Percentiles rank a stretch among this genome's conserved stretches.
phyloP scores from a whole-genome alignment of 2,797 vertebrate species.

The Chaenodraco wilsoni region DNA sequence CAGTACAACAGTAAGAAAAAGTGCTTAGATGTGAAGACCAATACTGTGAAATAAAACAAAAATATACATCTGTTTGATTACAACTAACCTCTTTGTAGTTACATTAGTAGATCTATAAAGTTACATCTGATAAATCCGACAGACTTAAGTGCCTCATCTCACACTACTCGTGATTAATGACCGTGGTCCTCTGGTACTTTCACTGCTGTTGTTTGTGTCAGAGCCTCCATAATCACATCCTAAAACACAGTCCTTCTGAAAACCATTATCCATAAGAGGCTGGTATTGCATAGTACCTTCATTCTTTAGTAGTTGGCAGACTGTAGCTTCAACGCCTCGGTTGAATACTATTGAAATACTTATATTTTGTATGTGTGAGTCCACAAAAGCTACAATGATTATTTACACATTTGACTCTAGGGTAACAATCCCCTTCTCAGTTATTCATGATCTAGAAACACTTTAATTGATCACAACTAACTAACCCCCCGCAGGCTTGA shows the following conservation, averaged over 20 bases:
- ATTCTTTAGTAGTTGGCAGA: constrained; percentile 18
- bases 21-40: constrained; percentile 75
- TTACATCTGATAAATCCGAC: constrained; percentile 17
- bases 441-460: neutral
- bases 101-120: constrained; percentile 18
- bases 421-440: neutral
- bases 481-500: neutral
- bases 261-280: constrained; percentile 27
- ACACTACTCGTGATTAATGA: constrained; percentile 20
- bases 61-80: constrained; percentile 54
- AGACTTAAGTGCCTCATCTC: constrained; percentile 4
- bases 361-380: neutral
- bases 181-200: constrained; percentile 32
- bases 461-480: neutral
- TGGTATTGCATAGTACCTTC: constrained; percentile 62
- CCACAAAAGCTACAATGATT: constrained; percentile 10
- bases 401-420: constrained; percentile 28
- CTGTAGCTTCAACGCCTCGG: constrained; percentile 10
- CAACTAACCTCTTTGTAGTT: constrained; percentile 22
- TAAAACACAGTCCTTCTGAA: constrained; percentile 13
- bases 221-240: neutral
- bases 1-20: constrained; percentile 71
- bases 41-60: constrained; percentile 55
- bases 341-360: constrained; percentile 21
- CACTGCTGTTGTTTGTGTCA: constrained; percentile 2